phyloP scores from a whole-genome alignment of 2,888 invertebrate genomes.

The Ditula angustiorana region DNA sequence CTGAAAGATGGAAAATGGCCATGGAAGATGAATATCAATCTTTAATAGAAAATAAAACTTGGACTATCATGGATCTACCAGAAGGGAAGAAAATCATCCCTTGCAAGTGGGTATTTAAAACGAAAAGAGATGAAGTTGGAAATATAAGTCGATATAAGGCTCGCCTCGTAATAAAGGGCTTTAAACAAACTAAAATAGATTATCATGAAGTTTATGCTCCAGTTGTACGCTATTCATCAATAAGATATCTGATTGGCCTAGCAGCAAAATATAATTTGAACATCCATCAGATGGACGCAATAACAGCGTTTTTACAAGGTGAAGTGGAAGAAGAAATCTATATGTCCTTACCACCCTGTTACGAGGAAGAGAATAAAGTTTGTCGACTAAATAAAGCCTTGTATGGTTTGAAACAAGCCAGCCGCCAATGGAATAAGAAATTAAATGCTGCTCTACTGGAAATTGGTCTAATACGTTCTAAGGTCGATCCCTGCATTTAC shows the following conservation, averaged over 20 bases:
- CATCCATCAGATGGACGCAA: slow-evolving; percentile 45
- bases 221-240: slow-evolving; percentile 45
- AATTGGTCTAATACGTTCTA: slow-evolving; percentile 21
- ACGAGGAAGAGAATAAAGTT: slow-evolving; percentile 41
- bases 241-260: slow-evolving; percentile 43
- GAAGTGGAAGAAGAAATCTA: slow-evolving; percentile 45
- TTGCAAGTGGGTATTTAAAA: slow-evolving; percentile 34
- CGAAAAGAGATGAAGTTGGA: slow-evolving; percentile 37
- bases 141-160: slow-evolving; percentile 41
- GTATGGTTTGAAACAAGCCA: slow-evolving; percentile 41
- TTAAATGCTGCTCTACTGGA: slow-evolving; percentile 19
- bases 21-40: slow-evolving; percentile 8
- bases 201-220: slow-evolving; percentile 45
- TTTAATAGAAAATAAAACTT: slow-evolving; percentile 32
- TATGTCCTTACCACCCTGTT: slow-evolving; percentile 42
- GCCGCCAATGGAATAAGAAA: slow-evolving; percentile 36
- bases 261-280: slow-evolving; percentile 41
- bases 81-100: slow-evolving; percentile 28
- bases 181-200: slow-evolving; percentile 42
- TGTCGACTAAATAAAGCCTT: slow-evolving; percentile 41
- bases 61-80: slow-evolving; percentile 34
- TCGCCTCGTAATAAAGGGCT: slow-evolving; percentile 45
- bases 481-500: slow-evolving; percentile 27
- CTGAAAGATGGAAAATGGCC: slow-evolving; percentile 3
- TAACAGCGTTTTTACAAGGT: slow-evolving; percentile 46